Evolutionary conservation across 2,797 vertebrate species (phyloP).

Genomic region (Geotrypetes seraphini): DNA sequence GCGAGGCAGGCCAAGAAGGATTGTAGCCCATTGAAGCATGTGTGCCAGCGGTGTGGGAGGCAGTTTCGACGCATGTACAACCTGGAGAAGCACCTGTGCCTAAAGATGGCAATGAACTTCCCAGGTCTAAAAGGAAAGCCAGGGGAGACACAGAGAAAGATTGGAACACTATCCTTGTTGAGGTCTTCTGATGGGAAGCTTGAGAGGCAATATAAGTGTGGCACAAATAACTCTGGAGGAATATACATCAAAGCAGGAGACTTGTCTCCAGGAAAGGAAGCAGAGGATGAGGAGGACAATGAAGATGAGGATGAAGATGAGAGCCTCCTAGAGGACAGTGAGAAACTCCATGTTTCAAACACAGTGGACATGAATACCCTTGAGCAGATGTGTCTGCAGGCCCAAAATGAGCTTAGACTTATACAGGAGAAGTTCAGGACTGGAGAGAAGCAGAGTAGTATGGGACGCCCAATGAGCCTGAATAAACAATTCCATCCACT

Average conservation of each 20-base stretch:
- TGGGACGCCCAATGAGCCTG: too few species aligned
- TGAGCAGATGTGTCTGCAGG: slow-evolving; percentile 1
- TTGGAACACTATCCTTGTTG: too few species aligned
- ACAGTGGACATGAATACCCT: not conserved
- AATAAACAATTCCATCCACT: too few species aligned
- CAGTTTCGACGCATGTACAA: not conserved
- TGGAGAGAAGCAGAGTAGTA: too few species aligned
- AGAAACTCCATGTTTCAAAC: too few species aligned
- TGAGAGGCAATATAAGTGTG: too few species aligned
- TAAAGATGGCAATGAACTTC: not conserved
- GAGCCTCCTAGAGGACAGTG: too few species aligned
- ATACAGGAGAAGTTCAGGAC: not conserved
- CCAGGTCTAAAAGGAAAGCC: too few species aligned
- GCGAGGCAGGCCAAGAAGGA: not conserved
- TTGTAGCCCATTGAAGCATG: not conserved
- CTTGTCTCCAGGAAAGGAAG: not conserved
- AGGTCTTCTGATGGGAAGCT: too few species aligned
- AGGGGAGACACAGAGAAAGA: too few species aligned
- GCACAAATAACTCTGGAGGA: too few species aligned
- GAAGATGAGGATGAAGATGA: not conserved
- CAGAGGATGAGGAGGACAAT: not conserved
- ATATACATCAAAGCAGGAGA: not conserved
- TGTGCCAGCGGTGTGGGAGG: not conserved
- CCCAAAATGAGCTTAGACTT: not conserved
- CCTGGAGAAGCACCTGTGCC: slow-evolving; percentile 3